Evolutionary conservation across 1,140 invertebrate genomes (phyloP).

Genomic region (Heterodera carotae): DNA sequence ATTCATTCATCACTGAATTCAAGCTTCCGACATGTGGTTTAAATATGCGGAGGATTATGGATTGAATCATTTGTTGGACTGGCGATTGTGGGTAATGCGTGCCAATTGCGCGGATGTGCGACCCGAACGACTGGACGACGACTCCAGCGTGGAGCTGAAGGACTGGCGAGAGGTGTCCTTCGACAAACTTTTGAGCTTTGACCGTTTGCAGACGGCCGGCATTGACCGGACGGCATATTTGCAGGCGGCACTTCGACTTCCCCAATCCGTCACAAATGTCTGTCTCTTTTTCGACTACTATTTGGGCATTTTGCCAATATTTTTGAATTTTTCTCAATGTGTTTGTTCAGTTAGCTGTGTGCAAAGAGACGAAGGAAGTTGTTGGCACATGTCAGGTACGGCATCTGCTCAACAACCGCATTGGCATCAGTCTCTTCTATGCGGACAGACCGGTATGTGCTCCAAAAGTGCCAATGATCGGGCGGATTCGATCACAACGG

Average conservation of each 20-base stretch:
- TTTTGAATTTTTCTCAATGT: neutral
- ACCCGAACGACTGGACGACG: neutral
- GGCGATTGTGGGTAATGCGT: neutral
- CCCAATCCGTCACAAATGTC: neutral
- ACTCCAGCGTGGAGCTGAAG: constrained; percentile 2
- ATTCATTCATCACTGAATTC: neutral
- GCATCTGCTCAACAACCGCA: neutral
- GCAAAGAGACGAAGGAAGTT: neutral
- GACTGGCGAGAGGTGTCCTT: constrained; percentile 10
- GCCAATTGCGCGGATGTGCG: neutral
- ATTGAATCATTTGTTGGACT: constrained; percentile 1
- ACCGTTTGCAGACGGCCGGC: constrained; percentile 4
- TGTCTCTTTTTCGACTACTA: neutral
- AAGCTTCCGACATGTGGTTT: neutral
- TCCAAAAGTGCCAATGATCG: too few species aligned
- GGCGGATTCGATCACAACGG: too few species aligned
- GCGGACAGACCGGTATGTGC: neutral
- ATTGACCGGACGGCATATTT: neutral
- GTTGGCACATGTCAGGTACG: constrained; percentile 4
- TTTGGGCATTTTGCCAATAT: neutral
- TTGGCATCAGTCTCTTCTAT: neutral
- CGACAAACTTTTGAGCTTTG: neutral
- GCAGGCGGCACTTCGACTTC: neutral
- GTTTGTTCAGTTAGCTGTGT: neutral
- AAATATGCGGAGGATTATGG: neutral